These are phyloP conservation scores for Adelphocoris suturalis DNA, from an alignment of 2,888 invertebrate genomes.

Conservation along the genomic window DNA sequence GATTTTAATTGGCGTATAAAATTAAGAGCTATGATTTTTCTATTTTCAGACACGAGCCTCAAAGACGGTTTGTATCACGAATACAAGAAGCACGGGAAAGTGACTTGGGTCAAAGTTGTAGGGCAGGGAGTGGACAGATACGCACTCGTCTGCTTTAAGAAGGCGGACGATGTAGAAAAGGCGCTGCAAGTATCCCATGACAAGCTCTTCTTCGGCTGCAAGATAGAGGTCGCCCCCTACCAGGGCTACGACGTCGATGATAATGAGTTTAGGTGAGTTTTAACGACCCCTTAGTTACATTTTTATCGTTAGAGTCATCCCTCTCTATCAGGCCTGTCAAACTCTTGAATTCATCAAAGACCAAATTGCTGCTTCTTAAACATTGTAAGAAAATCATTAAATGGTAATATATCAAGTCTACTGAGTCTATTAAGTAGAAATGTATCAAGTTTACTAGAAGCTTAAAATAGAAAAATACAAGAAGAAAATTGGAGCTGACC, in stretches of 20 bases:
- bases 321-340: too few relatives aligned
- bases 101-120: slow-evolving; percentile 95
- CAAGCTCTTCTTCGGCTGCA: slow-evolving; percentile 97
- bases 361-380: too few relatives aligned
- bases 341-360: too few relatives aligned
- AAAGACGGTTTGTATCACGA: slow-evolving; percentile 99
- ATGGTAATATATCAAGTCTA: too few relatives aligned
- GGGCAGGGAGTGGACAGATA: slow-evolving; percentile 95
- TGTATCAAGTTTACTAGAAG: too few relatives aligned
- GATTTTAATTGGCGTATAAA: too few relatives aligned
- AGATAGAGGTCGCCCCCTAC: slow-evolving; percentile 96
- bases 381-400: too few relatives aligned
- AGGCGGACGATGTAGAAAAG: slow-evolving; percentile 97
- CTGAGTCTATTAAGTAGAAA: too few relatives aligned
- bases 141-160: slow-evolving; percentile 97
- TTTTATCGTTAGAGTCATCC: too few relatives aligned
- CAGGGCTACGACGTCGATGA: slow-evolving; percentile 85
- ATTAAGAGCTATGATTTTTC: background rate
- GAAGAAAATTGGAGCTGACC: too few relatives aligned
- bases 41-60: slow-evolving; percentile 89
- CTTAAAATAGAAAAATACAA: too few relatives aligned
- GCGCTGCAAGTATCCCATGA: slow-evolving; percentile 97
- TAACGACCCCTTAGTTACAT: background rate
- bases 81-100: slow-evolving; percentile 99
- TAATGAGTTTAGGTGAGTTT: slow-evolving; percentile 78